Evolutionary conservation across 2,888 invertebrate genomes (phyloP), one percentile per base, ranked within the genome.

Genomic region (Epirrita christyi): DNA sequence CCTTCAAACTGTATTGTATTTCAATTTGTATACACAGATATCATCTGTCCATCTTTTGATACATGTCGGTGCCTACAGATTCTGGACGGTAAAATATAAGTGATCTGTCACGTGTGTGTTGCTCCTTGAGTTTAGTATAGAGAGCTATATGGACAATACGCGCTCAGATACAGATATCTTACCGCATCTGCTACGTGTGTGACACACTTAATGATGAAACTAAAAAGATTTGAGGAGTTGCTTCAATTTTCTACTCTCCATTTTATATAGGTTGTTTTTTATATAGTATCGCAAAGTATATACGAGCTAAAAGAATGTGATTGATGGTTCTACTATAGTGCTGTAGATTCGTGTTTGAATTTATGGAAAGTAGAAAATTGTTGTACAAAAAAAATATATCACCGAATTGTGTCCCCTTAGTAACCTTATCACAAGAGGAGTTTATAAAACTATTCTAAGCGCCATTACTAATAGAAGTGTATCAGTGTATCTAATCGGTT

Each of bases 401-500:
- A 49, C 53, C 37, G 34, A 36, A 45, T 21, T 54, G 48, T 59
- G 59, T 53, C 53, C 49, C 53, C 21, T 28, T 59, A 54, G 58
- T 42, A n/a, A 50, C 41, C 53, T 59, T 55, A 38, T 45, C 37
- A 46, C 37, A 44, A 48, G 21, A 48, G 53, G 41, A 59, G 59
- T 55, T 59, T 51, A 47, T 47, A 43, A 59, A 59, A 40, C 50
- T 55, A 55, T 43, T 41, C 11, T 59, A 59, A 59, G 55, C 55
- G 55, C 55, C 55, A 59, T 55, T 51, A 48, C 50, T 36, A 34
- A 32, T 44, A 48, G 49, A 21, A 49, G 48, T 54, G 53, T 53
- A 45, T 48, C n/a, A 38, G 32, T 40, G 40, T 58, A 50, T 45
- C 44, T 43, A 44, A 49, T 57, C 46, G 46, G 50, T 60, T 44